Percentiles rank a stretch among this genome's conserved stretches.
Evolutionary conservation across 2,113 vertebrate species (phyloP).

Genomic region (Pelobates fuscus): DNA sequence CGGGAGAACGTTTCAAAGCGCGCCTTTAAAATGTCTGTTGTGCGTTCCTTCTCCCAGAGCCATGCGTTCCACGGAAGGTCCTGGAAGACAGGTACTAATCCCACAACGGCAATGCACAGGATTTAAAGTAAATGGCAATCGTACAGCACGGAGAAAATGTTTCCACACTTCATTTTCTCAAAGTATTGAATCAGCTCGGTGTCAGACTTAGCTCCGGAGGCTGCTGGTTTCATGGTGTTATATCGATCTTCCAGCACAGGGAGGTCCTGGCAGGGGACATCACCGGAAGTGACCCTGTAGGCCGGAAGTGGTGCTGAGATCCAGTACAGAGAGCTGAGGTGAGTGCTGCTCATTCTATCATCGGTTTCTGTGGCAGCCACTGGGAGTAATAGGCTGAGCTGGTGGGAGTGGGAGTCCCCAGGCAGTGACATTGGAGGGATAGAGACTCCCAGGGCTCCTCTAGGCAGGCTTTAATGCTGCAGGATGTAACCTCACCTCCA

Average conservation of each 20-base stretch:
- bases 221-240: neutral
- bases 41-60: neutral
- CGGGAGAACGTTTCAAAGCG: neutral
- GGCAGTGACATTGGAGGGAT: neutral
- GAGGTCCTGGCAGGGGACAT: neutral
- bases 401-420: neutral
- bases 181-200: too few relatives aligned
- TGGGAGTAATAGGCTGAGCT: neutral
- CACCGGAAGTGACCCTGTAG: slow-evolving; percentile 33
- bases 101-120: too few relatives aligned
- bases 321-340: slow-evolving; percentile 20
- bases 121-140: too few relatives aligned
- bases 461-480: too few relatives aligned
- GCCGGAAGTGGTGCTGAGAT: slow-evolving; percentile 4
- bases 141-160: too few relatives aligned
- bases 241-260: neutral
- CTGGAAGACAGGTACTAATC: neutral
- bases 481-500: too few relatives aligned
- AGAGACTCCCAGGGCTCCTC: too few relatives aligned
- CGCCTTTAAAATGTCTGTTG: too few relatives aligned
- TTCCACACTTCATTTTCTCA: too few relatives aligned
- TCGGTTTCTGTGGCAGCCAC: neutral
- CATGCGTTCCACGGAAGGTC: slow-evolving; percentile 38
- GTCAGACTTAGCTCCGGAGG: too few relatives aligned
- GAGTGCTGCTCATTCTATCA: neutral